Percentiles rank a stretch among this genome's conserved stretches.
Evolutionary conservation across 2,113 vertebrate genomes (phyloP).

Genomic region (Ellobius talpinus): DNA sequence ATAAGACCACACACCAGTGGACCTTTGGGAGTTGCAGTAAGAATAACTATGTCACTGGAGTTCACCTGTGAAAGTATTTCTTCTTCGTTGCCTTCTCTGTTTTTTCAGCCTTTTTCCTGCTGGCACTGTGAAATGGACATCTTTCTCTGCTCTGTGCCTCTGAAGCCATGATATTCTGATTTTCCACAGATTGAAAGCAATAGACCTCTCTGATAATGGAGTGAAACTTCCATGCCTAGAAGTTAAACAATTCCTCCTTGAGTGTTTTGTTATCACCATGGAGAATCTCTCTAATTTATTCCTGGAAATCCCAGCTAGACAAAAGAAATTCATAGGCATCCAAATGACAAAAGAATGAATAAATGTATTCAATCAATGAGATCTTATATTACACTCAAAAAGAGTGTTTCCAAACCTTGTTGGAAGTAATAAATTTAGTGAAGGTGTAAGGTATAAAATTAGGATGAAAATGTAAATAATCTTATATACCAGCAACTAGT

Average conservation of each 20-base stretch:
- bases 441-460: not conserved
- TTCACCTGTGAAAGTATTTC: no score
- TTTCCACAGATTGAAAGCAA: not conserved
- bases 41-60: not conserved
- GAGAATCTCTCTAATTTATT: not conserved
- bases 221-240: no score
- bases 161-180: no score
- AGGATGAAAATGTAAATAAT: not conserved
- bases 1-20: no score
- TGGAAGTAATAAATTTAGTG: not conserved
- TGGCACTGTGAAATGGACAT: not conserved
- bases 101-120: not conserved
- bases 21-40: not conserved
- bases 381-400: no score
- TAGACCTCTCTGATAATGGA: not conserved
- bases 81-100: not conserved
- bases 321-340: not conserved
- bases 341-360: not conserved
- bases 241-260: not conserved
- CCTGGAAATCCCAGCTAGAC: not conserved
- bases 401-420: not conserved
- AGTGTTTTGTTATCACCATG: not conserved
- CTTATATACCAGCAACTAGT: not conserved
- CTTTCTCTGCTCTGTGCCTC: not conserved
- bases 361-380: not conserved